Base-by-base conservation (phyloP, 2,797 vertebrate species). In the Malurus splendens region DNA sequence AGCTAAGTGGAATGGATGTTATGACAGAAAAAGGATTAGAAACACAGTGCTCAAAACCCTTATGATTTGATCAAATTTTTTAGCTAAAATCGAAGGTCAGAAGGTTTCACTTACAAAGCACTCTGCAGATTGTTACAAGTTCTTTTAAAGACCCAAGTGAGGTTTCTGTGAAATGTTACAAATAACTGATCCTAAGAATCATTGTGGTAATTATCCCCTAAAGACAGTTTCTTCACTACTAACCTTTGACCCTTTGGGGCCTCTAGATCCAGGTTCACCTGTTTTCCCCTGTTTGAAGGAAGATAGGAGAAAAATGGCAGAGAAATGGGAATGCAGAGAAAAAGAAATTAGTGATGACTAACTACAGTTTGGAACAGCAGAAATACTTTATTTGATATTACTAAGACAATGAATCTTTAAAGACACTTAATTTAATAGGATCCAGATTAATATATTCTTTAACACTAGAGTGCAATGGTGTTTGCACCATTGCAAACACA, bases 201-300 rank as follows among this genome's bases (percentile, higher is more conserved):
- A 59, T 25, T 4, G 1, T 44, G 14, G 41, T 83, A 65, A 62
- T 70, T 66, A 32, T 36, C 14, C 20, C 61, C 61, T 87, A 39
- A 78, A 66, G 38, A 81, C 7, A 32, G 41, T 55, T 81, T 74
- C 51, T 59, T 91, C 82, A 62, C 68, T 62, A 95, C 98, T 98
- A 94, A 99, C 99, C 99, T 99, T 99, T 95, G 98, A 98, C 96
- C 99, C 99, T 95, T 99, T 99, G 10, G 86, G 91, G 76, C 99
- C 99, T 94, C 98, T 98, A 96, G 96, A 88, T 84, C 99, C 99
- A 89, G 98, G 66, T 96, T 99, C 99, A 90, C 99, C 99, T 95
- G 98, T 97, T 75, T 97, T 98, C 52, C 99, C 99, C 99, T 99
- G 96, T 86, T 92, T 73, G 62, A 92, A 85, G 79, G 55, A 96